Evolutionary conservation across 2,797 vertebrate genomes (phyloP), one percentile per base, ranked within the genome.

Genomic region (Catamblyrhynchus diadema): DNA sequence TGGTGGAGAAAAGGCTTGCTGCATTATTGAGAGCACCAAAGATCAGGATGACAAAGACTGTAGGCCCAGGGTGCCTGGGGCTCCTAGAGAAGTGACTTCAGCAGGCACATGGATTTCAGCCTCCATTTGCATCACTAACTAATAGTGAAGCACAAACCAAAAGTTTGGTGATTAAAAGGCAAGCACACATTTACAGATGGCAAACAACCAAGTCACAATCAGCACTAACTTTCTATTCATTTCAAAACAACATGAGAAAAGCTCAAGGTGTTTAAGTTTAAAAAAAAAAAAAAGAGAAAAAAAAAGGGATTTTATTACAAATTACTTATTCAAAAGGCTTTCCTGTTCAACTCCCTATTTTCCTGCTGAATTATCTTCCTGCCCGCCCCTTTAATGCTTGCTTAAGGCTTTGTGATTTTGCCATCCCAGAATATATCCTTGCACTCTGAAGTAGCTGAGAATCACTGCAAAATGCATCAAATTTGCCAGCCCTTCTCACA

Each of bases 1-100:
- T 97, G 98, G 98, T 96, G 96, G 98, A 98, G 98, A 97, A 97
- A 97, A 97, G 97, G 96, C 96, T 97, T 97, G 95, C 96, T 97
- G 97, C 97, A 97, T 98, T 98, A 98, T 93, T 97, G 97, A 98
- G 97, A 97, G 87, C 84, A 89, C 90, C 71, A 70, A 95, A 97
- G 97, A 97, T 91, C 95, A 96, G 96, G 96, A 96, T 95, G 93
- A 94, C 97, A 97, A 97, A 98, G 96, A 92, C 96, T 94, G 93
- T 78, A 90, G 97, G 97, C 97, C 98, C 94, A 59, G 93, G 93
- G 79, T 95, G 98, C 98, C 98, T 97, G 96, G 95, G 98, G 98
- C 98, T 94, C 93, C 95, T 61, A 83, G 88, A 91, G 96, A 88
- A 95, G 92, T 69, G 93, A 96, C 94, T 96, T 96, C 95, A 61